Base-by-base conservation (phyloP, 2,113 vertebrate species). In the Thalassarche chlororhynchos region DNA sequence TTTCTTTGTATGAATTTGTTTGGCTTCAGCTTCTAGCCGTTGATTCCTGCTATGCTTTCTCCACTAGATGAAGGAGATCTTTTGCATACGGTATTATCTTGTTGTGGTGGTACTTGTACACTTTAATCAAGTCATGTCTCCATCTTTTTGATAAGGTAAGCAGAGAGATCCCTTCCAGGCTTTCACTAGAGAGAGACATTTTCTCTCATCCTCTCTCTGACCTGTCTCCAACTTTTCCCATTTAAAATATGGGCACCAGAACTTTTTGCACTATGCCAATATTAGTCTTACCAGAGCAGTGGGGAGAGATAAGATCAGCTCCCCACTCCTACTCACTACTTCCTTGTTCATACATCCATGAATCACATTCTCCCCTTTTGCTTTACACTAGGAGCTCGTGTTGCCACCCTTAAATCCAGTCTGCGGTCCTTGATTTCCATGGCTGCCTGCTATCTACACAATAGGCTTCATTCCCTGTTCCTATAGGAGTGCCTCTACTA, bases 161-260 rank as follows among this genome's bases (percentile, higher is more conserved):
- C 70, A 62, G 70, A 91, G 92, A 89, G 61, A 94, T 95, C 79
- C 87, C 90, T 94, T 83, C 93, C 46, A 96, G 94, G 91, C 93
- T 94, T 94, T 91, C 96, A 82, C 76, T 72, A 77, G 66, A 93
- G 81, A 92, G 77, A 96, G 40, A 61, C 40, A 77, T 93, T 93
- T 95, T 94, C 93, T 95, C 94, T 91, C 90, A 89, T 95, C 81
- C 96, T 87, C 81, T 82, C 58, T 95, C 84, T 96, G 91, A 93
- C 96, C 77, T n/a, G 74, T 91, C 80, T 97, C 84, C 93, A 93
- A 20, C 54, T 95, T 96, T 77, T 77, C 61, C 77, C 62, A n/a
- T 92, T 85, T 91, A 89, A 93, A 95, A 94, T 65, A 83, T 0
- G 2, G 46, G 58, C 74, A 87, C 52, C 62, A 95, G 54, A 80